Evolutionary conservation across 2,797 vertebrate genomes (phyloP).

Genomic region (Sebastes steindachneri): DNA sequence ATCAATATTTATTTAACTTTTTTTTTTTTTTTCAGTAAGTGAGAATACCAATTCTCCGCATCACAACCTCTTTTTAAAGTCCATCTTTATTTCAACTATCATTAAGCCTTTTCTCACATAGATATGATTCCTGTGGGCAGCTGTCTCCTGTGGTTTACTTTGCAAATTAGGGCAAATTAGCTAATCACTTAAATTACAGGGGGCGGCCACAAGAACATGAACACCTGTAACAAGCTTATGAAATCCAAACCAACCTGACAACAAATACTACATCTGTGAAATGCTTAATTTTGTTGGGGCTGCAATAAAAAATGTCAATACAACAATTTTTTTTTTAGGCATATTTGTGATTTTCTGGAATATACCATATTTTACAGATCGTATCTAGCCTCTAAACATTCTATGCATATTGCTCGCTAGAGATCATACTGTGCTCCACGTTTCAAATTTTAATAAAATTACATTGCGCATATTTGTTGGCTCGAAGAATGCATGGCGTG

Average conservation of each 20-base stretch:
- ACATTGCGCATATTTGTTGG: background rate
- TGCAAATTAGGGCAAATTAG: background rate
- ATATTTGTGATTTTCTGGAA: background rate
- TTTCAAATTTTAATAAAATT: background rate
- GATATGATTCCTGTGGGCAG: background rate
- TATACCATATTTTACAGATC: background rate
- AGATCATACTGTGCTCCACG: background rate
- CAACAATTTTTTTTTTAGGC: background rate
- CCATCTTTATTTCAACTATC: background rate
- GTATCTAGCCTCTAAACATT: background rate
- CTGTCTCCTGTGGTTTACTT: background rate
- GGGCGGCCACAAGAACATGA: background rate
- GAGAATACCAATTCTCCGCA: background rate
- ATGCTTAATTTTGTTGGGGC: background rate
- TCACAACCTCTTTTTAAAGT: background rate
- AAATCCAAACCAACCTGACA: background rate
- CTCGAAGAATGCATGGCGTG: background rate
- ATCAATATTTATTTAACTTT: background rate
- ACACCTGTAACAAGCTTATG: background rate
- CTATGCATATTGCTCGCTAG: background rate
- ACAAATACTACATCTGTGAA: background rate
- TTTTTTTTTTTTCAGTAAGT: background rate
- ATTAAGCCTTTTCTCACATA: background rate
- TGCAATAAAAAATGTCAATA: background rate
- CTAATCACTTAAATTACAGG: conserved; percentile 12